Base-by-base conservation (phyloP, 2,888 invertebrate genomes). In the Perithous albicinctus region DNA sequence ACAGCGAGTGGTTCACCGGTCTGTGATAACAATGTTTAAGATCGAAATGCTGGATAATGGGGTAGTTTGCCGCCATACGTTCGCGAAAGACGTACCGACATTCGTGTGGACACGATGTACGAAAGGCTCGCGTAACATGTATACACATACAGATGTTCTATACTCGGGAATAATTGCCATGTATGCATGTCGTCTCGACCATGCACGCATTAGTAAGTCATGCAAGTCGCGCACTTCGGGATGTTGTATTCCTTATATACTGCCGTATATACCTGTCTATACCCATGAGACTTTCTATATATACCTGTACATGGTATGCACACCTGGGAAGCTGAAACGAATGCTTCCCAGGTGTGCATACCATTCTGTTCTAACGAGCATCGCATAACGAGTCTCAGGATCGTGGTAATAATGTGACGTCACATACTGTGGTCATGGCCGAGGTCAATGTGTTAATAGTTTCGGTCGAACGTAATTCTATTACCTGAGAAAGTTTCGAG, bases 201-300 rank as follows among this genome's bases (percentile, higher is more conserved):
- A 23, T n/a, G n/a, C 78, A 26, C 82, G 85, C 84, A 85, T 87
- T 83, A 70, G 86, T 80, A 80, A 83, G 86, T 82, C 84, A 78
- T 79, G 84, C 77, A 80, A 77, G 66, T 78, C 78, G 67, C 59
- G 54, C 69, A 76, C 85, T 73, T 61, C n/a, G 32, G 59, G 73
- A 78, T 51, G 18, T 41, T 56, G 51, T 32, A 61, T 70, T 63
- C 10, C n/a, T 41, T 41, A 3, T n/a, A 54, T 48, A 35, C 8
- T 18, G n/a, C n/a, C n/a, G 29, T 18, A 41, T 48, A 26, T 56
- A 59, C 26, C 41, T 41, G n/a, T 35, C 10, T 15, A 15, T 26
- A n/a, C n/a, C n/a, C n/a, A n/a, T n/a, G n/a, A n/a, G n/a, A n/a
- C n/a, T n/a, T n/a, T n/a, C n/a, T n/a, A n/a, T n/a, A n/a, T n/a